These are phyloP conservation scores for Drosophila differens DNA, from an alignment of 2,888 invertebrate species.

Conservation along the genomic window DNA sequence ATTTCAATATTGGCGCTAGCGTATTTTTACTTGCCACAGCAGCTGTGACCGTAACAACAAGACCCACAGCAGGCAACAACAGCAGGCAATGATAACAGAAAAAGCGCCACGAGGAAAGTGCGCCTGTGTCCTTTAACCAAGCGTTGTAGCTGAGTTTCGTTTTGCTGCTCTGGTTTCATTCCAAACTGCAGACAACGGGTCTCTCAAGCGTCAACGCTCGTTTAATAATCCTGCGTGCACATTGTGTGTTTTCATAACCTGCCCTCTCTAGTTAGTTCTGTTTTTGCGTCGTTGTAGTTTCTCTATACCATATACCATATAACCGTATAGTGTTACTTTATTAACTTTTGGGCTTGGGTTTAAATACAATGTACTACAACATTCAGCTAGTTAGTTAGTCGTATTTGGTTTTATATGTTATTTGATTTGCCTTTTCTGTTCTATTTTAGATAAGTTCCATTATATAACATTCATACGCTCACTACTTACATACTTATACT, in stretches of 20 bases:
- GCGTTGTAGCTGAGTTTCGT: slow-evolving; percentile 65
- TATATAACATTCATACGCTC: slow-evolving; percentile 33
- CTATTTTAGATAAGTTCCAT: slow-evolving; percentile 13
- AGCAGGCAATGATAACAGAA: slow-evolving; percentile 51
- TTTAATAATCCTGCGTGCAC: slow-evolving; percentile 65
- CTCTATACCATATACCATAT: slow-evolving; percentile 14
- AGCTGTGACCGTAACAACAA: slow-evolving; percentile 71
- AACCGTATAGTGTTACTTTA: slow-evolving; percentile 14
- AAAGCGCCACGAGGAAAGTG: slow-evolving; percentile 62
- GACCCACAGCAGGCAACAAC: slow-evolving; percentile 33
- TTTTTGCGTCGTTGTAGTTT: slow-evolving; percentile 31
- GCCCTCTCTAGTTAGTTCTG: slow-evolving; percentile 58
- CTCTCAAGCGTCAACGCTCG: slow-evolving; percentile 46
- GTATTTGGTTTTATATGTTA: slow-evolving; percentile 14
- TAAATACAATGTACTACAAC: slow-evolving; percentile 2
- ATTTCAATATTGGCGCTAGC: slow-evolving; percentile 77
- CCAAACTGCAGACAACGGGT: slow-evolving; percentile 6
- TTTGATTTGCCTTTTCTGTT: slow-evolving; percentile 21
- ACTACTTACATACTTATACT: slow-evolving; percentile 35
- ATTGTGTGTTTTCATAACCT: slow-evolving; percentile 72
- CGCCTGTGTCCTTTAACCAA: slow-evolving; percentile 52
- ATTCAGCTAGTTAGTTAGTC: slow-evolving; percentile 27
- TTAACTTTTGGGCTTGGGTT: slow-evolving; percentile 35
- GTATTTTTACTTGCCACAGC: slow-evolving; percentile 76
- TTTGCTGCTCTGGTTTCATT: slow-evolving; percentile 35